Percentiles rank a stretch among this genome's conserved stretches.
Evolutionary conservation across 2,113 vertebrate species (phyloP).

Genomic region (Atractosteus spatula): DNA sequence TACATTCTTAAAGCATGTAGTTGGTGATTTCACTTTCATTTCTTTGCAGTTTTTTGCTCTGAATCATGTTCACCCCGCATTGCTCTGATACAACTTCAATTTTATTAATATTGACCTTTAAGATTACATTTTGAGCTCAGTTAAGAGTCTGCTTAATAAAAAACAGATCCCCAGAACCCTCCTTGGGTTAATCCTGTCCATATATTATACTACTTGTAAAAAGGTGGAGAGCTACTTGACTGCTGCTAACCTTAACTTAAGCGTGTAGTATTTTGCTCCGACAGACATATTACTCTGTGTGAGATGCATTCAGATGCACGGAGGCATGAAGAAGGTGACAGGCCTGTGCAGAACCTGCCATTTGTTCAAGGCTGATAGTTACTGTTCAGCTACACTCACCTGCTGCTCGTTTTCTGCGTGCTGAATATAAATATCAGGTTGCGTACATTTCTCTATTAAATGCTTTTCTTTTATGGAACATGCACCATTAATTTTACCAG

Average conservation of each 20-base stretch:
- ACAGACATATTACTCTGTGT: not conserved
- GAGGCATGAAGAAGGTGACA: not conserved
- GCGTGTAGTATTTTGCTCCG: not conserved
- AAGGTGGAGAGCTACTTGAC: not conserved
- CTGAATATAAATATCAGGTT: too few relatives aligned
- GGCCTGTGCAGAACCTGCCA: not conserved
- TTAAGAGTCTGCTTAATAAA: not conserved
- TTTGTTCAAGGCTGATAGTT: not conserved
- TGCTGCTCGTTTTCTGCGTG: not conserved
- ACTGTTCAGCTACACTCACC: not conserved
- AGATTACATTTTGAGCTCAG: not conserved
- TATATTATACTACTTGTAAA: not conserved
- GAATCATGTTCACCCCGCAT: not conserved
- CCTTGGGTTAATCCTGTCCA: not conserved
- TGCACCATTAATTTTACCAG: too few relatives aligned
- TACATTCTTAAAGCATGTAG: too few relatives aligned
- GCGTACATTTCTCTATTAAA: too few relatives aligned
- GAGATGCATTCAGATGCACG: not conserved
- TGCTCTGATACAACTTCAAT: not conserved
- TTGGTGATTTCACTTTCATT: not conserved
- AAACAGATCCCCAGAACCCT: constrained; percentile 13
- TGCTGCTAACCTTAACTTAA: not conserved
- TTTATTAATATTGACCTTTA: constrained; percentile 26
- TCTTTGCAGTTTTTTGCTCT: constrained; percentile 5
- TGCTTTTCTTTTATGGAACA: too few relatives aligned